A percentile compares a stretch with the other conserved stretches of the same genome.
phyloP scores from a whole-genome alignment of 1,140 invertebrate species.

The Papilio glaucus region DNA sequence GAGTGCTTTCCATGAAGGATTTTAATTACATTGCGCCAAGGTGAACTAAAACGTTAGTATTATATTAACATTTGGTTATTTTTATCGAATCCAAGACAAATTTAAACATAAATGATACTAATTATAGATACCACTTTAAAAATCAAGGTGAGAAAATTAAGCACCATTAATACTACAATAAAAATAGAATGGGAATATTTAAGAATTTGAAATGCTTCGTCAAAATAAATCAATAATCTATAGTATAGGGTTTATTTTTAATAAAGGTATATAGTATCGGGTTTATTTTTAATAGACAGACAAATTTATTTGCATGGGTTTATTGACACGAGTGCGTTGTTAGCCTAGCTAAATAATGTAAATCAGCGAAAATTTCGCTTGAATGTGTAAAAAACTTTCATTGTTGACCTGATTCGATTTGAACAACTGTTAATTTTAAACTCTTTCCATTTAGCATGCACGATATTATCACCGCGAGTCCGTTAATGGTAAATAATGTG shows the following conservation, averaged over 20 bases:
- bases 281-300: conserved; percentile 2
- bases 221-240: conserved; percentile 12
- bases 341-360: conserved; percentile 19
- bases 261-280: not conserved
- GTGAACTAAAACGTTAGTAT: conserved; percentile 59
- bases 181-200: conserved; percentile 2
- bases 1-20: conserved; percentile 79
- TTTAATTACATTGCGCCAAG: conserved; percentile 77
- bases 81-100: too few species aligned
- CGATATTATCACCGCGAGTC: conserved; percentile 38
- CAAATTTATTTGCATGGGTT: conserved; percentile 25
- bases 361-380: conserved; percentile 3
- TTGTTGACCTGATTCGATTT: conserved; percentile 30
- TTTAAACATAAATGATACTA: not conserved
- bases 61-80: not conserved
- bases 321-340: conserved; percentile 22
- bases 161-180: not conserved
- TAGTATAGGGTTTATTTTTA: not conserved
- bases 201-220: not conserved
- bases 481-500: conserved; percentile 42
- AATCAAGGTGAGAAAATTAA: not conserved
- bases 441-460: conserved; percentile 1
- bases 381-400: conserved; percentile 29
- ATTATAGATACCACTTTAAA: not conserved
- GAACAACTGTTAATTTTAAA: conserved; percentile 29